phyloP scores from a whole-genome alignment of 2,113 vertebrate genomes.

The Astur gentilis region DNA sequence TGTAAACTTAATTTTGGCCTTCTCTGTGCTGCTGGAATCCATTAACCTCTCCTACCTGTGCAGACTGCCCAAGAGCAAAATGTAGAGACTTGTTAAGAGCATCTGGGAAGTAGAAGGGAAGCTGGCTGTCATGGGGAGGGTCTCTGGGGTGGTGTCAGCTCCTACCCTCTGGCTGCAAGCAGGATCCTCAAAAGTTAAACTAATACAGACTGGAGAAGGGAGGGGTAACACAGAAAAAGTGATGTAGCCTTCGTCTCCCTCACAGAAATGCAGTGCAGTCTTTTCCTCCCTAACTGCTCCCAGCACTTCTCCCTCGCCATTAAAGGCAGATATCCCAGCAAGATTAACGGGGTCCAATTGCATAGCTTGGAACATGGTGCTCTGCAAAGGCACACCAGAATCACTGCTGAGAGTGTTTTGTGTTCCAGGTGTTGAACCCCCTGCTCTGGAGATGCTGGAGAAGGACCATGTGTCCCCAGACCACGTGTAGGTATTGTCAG shows the following conservation, averaged over 20 bases:
- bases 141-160: neutral
- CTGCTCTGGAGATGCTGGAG: conserved; percentile 68
- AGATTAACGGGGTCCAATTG: neutral
- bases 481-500: conserved; percentile 68
- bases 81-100: neutral
- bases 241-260: neutral
- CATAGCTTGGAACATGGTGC: neutral
- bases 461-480: conserved; percentile 79
- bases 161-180: neutral
- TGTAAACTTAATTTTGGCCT: neutral
- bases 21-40: neutral
- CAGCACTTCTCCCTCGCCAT: neutral
- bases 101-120: neutral
- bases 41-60: neutral
- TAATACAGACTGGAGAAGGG: neutral
- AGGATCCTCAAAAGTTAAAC: neutral
- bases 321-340: neutral
- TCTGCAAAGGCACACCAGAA: neutral
- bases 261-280: neutral
- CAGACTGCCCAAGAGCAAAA: neutral
- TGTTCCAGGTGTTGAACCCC: conserved; percentile 63
- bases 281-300: neutral
- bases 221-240: neutral
- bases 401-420: neutral
- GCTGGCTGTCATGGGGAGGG: neutral